Base-by-base conservation (phyloP, 2,113 vertebrate species). In the Entelurus aequoreus region DNA sequence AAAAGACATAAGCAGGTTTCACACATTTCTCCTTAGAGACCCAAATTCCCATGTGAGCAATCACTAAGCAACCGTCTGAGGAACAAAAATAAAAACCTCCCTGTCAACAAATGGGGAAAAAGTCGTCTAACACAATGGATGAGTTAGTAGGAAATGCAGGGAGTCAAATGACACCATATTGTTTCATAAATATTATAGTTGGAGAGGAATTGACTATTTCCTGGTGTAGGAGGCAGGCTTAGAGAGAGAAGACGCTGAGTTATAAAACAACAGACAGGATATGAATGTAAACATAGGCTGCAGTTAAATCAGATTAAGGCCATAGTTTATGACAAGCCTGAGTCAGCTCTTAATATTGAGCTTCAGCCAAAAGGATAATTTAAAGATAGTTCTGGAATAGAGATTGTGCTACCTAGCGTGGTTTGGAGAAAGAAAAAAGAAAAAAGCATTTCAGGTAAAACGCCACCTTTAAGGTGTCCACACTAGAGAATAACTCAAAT, bases 261-360 rank as follows among this genome's bases (percentile, higher is more conserved):
- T 56, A 16, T 6, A 42, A 44, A 57, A 57, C 54, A 40, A 19
- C 38, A 44, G 55, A 57, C 38, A 19, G 55, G 55, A 57, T 57
- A 57, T 57, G 10, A 44, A 57, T 19, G 42, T 46, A 46, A 46
- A 46, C 42, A 46, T 11, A 46, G 9, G 10, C 40, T 42, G 40
- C 42, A 12, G 42, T 46, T 4, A 11, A 46, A 46, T 46, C 42
- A 46, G 11, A 46, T 46, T 46, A 46, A 46, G 42, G 42, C 10
- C 42, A 12, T 12, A 11, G 12, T 46, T 46, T 46, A 46, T 12
- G 40, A 42, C 40, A 42, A 42, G 40, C 40, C 40, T 50, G 49
- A 51, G 49, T 51, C 49, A 51, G 8, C 16, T 2, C 49, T 51
- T 46, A 46, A 12, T 11, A 11, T 4, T 4, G 42, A 46, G 48